A percentile compares a stretch with the other conserved stretches of the same genome.
phyloP scores from a whole-genome alignment of 2,797 vertebrate species.

The Cercopithecus petaurista region DNA sequence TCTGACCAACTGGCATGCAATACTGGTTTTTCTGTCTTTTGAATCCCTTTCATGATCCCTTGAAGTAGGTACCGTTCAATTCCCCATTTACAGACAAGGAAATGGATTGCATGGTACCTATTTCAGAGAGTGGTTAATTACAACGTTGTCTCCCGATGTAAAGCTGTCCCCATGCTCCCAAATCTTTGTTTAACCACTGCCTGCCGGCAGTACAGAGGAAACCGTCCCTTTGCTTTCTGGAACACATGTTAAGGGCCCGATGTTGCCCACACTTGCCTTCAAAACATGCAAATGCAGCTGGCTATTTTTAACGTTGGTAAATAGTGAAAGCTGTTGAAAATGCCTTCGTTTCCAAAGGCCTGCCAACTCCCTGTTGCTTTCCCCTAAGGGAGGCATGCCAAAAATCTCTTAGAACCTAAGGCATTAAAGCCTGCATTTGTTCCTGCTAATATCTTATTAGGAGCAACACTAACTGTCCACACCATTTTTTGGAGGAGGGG shows the following conservation, averaged over 20 bases:
- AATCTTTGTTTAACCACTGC: not conserved
- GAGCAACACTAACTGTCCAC: conserved; percentile 73
- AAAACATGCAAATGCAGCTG: not conserved
- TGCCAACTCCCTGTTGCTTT: not conserved
- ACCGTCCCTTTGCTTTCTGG: not conserved
- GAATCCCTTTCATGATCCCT: not conserved
- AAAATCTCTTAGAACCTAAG: not conserved
- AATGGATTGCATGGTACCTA: not conserved
- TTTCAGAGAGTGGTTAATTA: not conserved
- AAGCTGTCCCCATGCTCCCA: not conserved
- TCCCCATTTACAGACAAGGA: not conserved
- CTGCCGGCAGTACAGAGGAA: not conserved
- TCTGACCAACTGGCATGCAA: not conserved
- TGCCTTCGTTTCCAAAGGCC: not conserved
- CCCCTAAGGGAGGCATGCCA: not conserved
- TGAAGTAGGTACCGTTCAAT: not conserved
- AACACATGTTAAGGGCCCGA: not conserved
- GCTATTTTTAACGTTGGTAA: conserved; percentile 57
- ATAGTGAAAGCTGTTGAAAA: conserved; percentile 46
- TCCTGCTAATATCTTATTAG: conserved; percentile 63
- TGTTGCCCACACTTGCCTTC: not conserved
- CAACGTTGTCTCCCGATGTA: accelerated
- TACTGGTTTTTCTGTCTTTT: not conserved
- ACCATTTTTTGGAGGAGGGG: conserved; percentile 39
- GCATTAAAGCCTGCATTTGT: not conserved